phyloP scores from a whole-genome alignment of 2,888 invertebrate genomes.

The Drosophila mettleri region DNA sequence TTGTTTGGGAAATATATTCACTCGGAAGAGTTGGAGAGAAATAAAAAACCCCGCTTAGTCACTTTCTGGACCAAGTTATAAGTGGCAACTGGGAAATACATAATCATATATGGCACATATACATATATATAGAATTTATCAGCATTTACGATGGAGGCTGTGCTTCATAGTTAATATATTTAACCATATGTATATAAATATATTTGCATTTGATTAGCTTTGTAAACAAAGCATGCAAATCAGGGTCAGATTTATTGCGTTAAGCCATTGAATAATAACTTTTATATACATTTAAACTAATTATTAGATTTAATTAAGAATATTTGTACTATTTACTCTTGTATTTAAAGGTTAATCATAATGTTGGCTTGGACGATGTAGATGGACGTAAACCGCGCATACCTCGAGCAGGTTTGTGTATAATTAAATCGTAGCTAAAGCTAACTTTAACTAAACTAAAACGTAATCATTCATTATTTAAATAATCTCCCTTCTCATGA shows the following conservation, averaged over 20 bases:
- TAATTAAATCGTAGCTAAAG: not conserved
- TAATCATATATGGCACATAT: not conserved
- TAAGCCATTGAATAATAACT: not conserved
- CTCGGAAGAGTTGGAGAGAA: not conserved
- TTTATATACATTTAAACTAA: not conserved
- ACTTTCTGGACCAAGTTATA: slow-evolving; percentile 30
- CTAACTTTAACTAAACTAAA: slow-evolving; percentile 3
- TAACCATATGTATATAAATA: slow-evolving; percentile 1
- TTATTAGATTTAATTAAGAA: slow-evolving; percentile 4
- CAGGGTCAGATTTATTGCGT: slow-evolving; percentile 1
- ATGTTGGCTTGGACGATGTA: slow-evolving; percentile 29
- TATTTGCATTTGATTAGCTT: slow-evolving; percentile 18
- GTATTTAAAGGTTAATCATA: slow-evolving; percentile 44
- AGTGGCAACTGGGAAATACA: slow-evolving; percentile 6
- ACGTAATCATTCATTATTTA: slow-evolving; percentile 6
- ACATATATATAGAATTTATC: slow-evolving; percentile 29
- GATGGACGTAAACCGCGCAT: slow-evolving; percentile 43
- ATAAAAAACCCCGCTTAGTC: slow-evolving; percentile 61
- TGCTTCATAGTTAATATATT: slow-evolving; percentile 14
- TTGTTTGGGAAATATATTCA: slow-evolving; percentile 3
- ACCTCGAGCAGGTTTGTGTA: slow-evolving; percentile 62
- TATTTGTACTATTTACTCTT: slow-evolving; percentile 4
- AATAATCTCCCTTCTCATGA: slow-evolving; percentile 28
- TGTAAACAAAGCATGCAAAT: slow-evolving; percentile 21
- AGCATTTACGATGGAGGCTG: slow-evolving; percentile 29